Conservation (phyloP, 1,140 invertebrate genomes). For the Danaus plexippus region DNA sequence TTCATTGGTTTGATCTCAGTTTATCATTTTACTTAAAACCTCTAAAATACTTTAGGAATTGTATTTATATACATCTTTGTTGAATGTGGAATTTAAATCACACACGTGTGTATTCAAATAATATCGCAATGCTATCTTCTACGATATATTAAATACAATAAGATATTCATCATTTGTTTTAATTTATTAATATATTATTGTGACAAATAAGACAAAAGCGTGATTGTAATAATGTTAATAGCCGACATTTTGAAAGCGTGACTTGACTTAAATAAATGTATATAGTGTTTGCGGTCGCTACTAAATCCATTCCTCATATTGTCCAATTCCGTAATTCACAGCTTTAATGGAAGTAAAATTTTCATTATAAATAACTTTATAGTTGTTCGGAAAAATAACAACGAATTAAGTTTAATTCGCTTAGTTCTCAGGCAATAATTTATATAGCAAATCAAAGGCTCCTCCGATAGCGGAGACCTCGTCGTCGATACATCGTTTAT, state of each 20-base stretch:
- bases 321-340: slow-evolving; percentile 11
- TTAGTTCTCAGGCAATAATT: slow-evolving; percentile 16
- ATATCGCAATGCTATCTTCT: too few relatives aligned
- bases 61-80: too few relatives aligned
- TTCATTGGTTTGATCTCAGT: too few relatives aligned
- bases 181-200: slow-evolving; percentile 3
- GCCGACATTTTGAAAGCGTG: slow-evolving; percentile 19
- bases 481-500: slow-evolving; percentile 20
- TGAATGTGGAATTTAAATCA: too few relatives aligned
- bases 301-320: slow-evolving; percentile 14
- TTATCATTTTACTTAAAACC: too few relatives aligned
- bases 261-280: slow-evolving; percentile 13
- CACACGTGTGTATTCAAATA: too few relatives aligned
- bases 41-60: too few relatives aligned
- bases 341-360: background rate
- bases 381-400: too few relatives aligned
- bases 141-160: too few relatives aligned
- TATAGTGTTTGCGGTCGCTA: slow-evolving; percentile 7
- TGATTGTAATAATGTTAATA: slow-evolving; percentile 18
- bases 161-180: too few relatives aligned
- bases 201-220: slow-evolving; percentile 20
- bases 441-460: slow-evolving; percentile 18
- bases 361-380: background rate
- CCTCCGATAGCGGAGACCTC: slow-evolving; percentile 16
- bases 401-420: background rate